Percentiles rank a stretch among this genome's conserved stretches.
phyloP scores from a whole-genome alignment of 2,797 vertebrate genomes.

The Eurystomus glaucurus region DNA sequence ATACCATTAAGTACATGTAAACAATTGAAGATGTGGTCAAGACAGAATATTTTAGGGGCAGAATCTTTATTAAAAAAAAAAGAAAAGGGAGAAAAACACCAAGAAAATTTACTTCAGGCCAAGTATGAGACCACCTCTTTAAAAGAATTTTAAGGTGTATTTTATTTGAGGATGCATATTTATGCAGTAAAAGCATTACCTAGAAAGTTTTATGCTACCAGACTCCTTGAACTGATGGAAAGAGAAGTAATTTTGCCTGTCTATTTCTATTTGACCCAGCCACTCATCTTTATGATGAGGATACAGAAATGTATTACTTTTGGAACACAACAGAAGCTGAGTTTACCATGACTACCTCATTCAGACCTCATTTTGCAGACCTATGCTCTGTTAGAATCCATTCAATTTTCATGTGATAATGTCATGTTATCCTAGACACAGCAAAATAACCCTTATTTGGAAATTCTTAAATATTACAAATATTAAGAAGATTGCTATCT shows the following conservation, averaged over 20 bases:
- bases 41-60: neutral
- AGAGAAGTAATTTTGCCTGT: neutral
- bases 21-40: neutral
- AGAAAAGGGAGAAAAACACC: rapidly evolving
- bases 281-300: neutral
- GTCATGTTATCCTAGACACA: neutral
- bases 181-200: neutral
- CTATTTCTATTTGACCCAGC: neutral
- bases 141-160: neutral
- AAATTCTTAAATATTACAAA: neutral
- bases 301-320: neutral
- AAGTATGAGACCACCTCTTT: neutral
- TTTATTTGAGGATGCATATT: neutral
- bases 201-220: neutral
- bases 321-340: neutral
- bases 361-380: neutral
- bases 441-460: neutral
- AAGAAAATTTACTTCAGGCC: rapidly evolving
- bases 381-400: neutral
- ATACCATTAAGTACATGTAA: neutral
- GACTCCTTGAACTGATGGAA: neutral
- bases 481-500: neutral
- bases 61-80: neutral
- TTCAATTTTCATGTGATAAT: neutral
- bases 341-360: neutral